Evolutionary conservation across 2,888 invertebrate species (phyloP).

Genomic region (Stictocephala bisonia): DNA sequence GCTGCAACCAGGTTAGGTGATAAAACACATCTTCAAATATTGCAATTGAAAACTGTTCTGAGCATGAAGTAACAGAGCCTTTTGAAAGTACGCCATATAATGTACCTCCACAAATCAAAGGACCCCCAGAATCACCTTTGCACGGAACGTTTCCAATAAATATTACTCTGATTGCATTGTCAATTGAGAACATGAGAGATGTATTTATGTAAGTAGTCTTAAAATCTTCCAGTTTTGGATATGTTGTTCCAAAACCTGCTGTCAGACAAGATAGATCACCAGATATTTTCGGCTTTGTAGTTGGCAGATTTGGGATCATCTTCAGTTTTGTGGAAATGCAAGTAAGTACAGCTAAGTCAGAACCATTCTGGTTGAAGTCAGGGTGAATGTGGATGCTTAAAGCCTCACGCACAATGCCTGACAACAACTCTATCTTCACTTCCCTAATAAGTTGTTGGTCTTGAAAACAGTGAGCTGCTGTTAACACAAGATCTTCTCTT

Average conservation of each 20-base stretch:
- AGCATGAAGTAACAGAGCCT: not conserved
- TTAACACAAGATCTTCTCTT: not conserved
- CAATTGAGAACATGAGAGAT: not conserved
- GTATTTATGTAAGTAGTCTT: not conserved
- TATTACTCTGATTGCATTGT: not conserved
- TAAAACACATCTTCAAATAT: not conserved
- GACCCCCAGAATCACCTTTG: constrained; percentile 1
- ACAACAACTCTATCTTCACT: not conserved
- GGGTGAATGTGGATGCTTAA: not conserved
- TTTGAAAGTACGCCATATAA: not conserved
- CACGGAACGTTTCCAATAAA: not conserved
- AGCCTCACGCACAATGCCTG: not conserved
- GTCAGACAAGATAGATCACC: too few relatives aligned
- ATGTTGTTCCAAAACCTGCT: not conserved
- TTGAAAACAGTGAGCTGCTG: not conserved
- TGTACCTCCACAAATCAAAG: not conserved
- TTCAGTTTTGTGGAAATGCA: too few relatives aligned
- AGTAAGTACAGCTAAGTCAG: too few relatives aligned
- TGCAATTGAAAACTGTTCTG: not conserved
- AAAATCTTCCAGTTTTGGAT: not conserved
- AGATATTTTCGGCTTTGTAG: too few relatives aligned
- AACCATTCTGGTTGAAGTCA: not conserved
- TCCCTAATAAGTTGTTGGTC: not conserved
- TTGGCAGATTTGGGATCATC: too few relatives aligned
- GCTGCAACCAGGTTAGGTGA: not conserved